phyloP scores from a whole-genome alignment of 2,113 vertebrate species.

The Arizona elegans region DNA sequence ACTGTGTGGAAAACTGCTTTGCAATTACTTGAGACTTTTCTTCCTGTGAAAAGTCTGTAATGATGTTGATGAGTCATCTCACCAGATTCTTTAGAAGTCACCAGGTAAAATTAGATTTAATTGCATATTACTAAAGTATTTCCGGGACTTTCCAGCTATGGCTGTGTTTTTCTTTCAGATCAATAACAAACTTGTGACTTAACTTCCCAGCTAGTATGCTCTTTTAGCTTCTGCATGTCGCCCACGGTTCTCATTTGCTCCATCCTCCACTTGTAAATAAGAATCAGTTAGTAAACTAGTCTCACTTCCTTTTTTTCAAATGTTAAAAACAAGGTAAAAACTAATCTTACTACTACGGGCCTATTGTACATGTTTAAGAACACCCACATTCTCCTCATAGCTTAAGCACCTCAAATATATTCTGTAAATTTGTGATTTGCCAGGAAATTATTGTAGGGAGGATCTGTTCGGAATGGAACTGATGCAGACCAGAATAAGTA shows the following conservation, averaged over 20 bases:
- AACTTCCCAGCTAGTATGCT: neutral
- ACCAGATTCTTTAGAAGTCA: neutral
- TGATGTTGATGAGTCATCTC: neutral
- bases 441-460: neutral
- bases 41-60: neutral
- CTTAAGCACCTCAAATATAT: neutral
- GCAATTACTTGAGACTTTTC: neutral
- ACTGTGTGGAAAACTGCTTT: neutral
- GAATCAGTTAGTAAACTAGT: neutral
- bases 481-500: neutral
- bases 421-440: neutral
- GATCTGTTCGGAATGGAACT: neutral
- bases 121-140: neutral
- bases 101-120: neutral
- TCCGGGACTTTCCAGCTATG: neutral
- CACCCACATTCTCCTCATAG: neutral
- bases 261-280: neutral
- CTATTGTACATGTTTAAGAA: neutral
- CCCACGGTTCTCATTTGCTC: neutral
- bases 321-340: neutral
- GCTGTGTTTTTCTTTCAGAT: neutral
- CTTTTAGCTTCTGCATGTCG: neutral
- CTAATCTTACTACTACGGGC: neutral
- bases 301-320: neutral
- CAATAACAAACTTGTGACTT: neutral